Evolutionary conservation across 1,140 invertebrate species (phyloP), one percentile per base, ranked within the genome.

Genomic region (Lordiphosa collinella): DNA sequence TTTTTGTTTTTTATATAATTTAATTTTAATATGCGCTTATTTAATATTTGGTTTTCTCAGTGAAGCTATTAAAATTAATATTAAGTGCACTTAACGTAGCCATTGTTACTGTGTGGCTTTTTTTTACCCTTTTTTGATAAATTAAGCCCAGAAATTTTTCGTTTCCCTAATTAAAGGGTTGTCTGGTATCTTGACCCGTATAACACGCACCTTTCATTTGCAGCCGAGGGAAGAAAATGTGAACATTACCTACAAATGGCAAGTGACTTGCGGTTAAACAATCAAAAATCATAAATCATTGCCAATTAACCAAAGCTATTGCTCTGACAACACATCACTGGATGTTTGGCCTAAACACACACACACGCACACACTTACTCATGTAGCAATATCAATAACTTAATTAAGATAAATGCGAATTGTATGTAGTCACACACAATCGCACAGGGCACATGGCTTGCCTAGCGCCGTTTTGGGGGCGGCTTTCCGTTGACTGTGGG

Each of bases 351-450:
- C 32, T 34, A 44, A 40, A 54, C 37, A 59, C 41, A 34, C 49
- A 25, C 40, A 25, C 40, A 54, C 49, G 38, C 53, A 70, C 59
- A 51, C 62, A 53, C 41, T 25, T 47, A 58, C n/a, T 13, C 49
- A 31, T 49, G 49, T 52, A 48, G 72, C 60, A 73, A 84, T 84
- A 84, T 84, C 78, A 84, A 84, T 84, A 84, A 84, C 78, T 73
- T 84, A 84, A 84, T 84, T 84, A 84, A 84, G 78, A 84, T 84
- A 84, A 84, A 84, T 84, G 78, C 54, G 68, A 62, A 84, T 63
- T 69, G 78, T 76, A 84, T 84, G 69, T 78, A 84, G 63, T 57
- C 44, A 7, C 41, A 56, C 18, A 63, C 44, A 57, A 37, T 59
- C 49, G 40, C 53, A 48, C 57, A 25, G 11, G 22, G 31, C 43